These are phyloP conservation scores for Phalacrocorax aristotelis DNA, from an alignment of 2,113 vertebrate genomes.

Conservation along the genomic window DNA sequence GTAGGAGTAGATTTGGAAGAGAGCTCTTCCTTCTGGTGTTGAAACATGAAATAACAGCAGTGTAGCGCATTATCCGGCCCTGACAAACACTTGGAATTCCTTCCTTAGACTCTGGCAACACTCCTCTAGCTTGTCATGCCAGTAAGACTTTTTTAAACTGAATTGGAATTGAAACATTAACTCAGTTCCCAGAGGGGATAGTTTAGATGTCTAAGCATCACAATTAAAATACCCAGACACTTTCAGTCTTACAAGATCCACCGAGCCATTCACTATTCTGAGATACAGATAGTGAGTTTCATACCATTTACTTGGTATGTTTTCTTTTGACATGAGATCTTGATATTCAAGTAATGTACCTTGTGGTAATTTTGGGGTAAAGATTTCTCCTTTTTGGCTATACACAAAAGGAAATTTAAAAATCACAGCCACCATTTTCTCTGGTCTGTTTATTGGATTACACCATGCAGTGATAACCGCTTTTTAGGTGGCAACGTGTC, in stretches of 20 bases:
- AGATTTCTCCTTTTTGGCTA: neutral
- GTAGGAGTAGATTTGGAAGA: neutral
- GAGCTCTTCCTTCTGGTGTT: neutral
- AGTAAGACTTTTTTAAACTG: neutral
- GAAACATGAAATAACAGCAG: neutral
- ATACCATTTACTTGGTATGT: neutral
- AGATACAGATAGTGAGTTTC: neutral
- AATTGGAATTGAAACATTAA: constrained; percentile 9
- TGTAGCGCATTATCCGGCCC: neutral
- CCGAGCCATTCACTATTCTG: neutral
- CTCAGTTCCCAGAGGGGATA: neutral
- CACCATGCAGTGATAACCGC: neutral
- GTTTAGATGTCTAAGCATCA: neutral
- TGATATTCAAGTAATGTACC: neutral
- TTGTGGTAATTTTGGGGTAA: neutral
- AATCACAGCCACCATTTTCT: neutral
- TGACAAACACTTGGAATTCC: neutral
- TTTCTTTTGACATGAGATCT: neutral
- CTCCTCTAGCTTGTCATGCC: neutral
- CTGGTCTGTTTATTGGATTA: neutral
- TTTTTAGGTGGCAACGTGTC: neutral
- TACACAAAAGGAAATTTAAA: neutral
- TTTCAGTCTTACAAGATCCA: neutral
- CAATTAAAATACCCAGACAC: neutral
- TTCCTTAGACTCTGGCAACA: neutral